A percentile compares a stretch with the other conserved stretches of the same genome.
phyloP scores from a whole-genome alignment of 2,113 vertebrate genomes.

The Limnothrissa miodon region DNA sequence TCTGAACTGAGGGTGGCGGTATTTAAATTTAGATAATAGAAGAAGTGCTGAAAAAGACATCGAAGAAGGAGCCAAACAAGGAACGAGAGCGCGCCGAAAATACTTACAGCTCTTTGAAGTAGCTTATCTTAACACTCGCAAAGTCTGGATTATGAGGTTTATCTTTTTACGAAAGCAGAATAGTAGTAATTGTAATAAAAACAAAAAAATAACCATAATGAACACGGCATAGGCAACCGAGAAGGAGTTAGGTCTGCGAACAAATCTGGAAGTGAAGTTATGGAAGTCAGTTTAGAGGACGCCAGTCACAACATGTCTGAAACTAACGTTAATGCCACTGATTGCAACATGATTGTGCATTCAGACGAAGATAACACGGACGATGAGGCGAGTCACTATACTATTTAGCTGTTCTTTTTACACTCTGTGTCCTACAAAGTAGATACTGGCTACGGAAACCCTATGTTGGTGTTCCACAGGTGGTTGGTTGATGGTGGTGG shows the following conservation, averaged over 20 bases:
- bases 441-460: not conserved
- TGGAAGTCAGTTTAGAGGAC: not conserved
- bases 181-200: not conserved
- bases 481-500: not conserved
- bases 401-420: not conserved
- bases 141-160: not conserved
- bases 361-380: not conserved
- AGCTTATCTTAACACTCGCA: not conserved
- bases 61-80: not conserved
- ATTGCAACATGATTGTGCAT: not conserved
- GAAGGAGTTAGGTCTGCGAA: not conserved
- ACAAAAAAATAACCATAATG: not conserved
- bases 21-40: not conserved
- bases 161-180: not conserved
- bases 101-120: not conserved
- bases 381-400: not conserved
- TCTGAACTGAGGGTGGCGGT: not conserved
- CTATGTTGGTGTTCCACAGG: not conserved
- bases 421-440: not conserved
- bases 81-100: constrained; percentile 3
- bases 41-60: not conserved
- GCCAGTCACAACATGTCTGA: not conserved
- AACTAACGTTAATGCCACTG: not conserved
- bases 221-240: not conserved
- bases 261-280: not conserved